Base-by-base conservation (phyloP, 2,888 invertebrate species). In the Heliothis peltigera region DNA sequence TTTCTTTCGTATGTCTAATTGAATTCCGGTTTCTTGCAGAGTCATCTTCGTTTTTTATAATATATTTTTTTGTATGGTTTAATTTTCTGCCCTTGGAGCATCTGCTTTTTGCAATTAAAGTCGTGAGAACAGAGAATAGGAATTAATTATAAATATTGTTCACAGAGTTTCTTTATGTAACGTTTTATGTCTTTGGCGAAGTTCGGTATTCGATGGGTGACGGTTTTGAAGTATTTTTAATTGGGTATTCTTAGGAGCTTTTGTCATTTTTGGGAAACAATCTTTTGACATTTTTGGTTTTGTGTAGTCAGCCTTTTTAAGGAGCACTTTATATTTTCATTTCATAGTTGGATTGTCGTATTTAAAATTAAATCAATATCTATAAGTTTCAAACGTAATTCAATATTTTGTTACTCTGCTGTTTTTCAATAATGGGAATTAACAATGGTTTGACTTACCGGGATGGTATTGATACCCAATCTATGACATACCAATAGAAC, bases 1-100 rank as follows among this genome's bases (percentile, higher is more conserved):
- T 91, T 90, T 89, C 92, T 89, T 91, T 94, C 92, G 89, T 92
- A 85, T 86, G 81, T 89, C 89, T 92, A 92, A 93, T 92, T 94
- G 91, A 91, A 92, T 92, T 91, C 94, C 91, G 91, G 94, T 94
- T 95, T 89, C 88, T 89, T 93, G 92, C 89, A 88, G 70, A 90
- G 92, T 92, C 94, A 92, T 93, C 89, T 84, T 90, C 89, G 60
- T 89, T 84, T 89, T 91, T 91, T 94, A 92, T 91, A 88, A 89
- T 85, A 75, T 77, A 79, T 77, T 83, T 89, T 91, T 92, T 88
- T 89, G 72, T 87, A 87, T 81, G 69, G 84, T 86, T 82, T 85
- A 85, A 89, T 89, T 88, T 85, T 82, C 83, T 87, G 84, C 84
- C 84, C 84, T 86, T 90, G 89, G 90, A 92, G 89, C 91, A 92